Base-by-base conservation (phyloP, 2,797 vertebrate genomes). In the Enoplosus armatus region DNA sequence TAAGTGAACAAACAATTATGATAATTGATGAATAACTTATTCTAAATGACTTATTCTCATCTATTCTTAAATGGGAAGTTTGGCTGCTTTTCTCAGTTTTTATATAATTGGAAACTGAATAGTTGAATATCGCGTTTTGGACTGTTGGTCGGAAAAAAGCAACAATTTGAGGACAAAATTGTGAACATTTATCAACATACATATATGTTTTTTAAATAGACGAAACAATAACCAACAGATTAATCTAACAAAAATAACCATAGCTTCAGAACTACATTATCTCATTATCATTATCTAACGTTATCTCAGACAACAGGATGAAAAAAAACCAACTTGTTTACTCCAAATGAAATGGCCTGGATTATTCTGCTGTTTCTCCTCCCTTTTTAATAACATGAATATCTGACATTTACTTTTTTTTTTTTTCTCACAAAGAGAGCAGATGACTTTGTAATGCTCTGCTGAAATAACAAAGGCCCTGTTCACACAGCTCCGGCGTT, bases 381-480 rank as follows among this genome's bases (percentile, higher is more conserved):
- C 39, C 6, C 29, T 31, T n/a, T n/a, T n/a, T 31, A 31, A 31
- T 31, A 31, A 31, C 29, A 31, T 31, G 29, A 31, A 31, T 31
- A 31, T 31, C 29, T 31, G 3, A 31, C n/a, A 5, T 31, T 31
- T 31, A 31, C 29, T 3, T 31, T 31, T 31, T 31, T 31, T 31
- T 31, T 3, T 5, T 3, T 31, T 31, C 5, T 31, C 3, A 31
- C 39, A 62, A 14, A 29, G 65, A 22, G 35, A 43, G 50, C 16
- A 31, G 14, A 22, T 35, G 41, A 48, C 14, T 50, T 24, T 10
- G 3, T n/a, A 4, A 55, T 8, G 24, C 41, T 65, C 16, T 7
- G 35, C 27, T 56, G 26, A 47, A n/a, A 31, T 39, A 79, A 77
- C 65, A 41, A 43, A 80, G 20, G 26, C 6, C 51, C 3, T 6